Evolutionary conservation across 2,797 vertebrate species (phyloP), one percentile per base, ranked within the genome.

Genomic region (Danio albolineatus): DNA sequence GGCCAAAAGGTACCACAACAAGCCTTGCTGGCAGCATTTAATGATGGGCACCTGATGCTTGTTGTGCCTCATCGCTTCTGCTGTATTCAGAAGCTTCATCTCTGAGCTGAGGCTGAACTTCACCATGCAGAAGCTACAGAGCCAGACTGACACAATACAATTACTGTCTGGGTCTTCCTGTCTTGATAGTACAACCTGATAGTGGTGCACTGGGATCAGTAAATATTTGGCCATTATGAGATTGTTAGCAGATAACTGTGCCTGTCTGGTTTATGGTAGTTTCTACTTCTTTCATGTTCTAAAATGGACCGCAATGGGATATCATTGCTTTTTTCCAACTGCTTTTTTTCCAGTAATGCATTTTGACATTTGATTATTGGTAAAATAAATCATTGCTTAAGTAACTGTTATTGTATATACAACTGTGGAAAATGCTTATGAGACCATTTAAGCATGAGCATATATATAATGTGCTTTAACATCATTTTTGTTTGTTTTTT

Each of bases 31-130:
- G 41, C 62, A 57, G 19, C 19, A 19, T 36, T 14, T 36, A 51
- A 46, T n/a, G 62, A 67, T 39, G 10, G 13, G 14, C 19, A 38
- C 56, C 70, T 44, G 64, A 77, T 67, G 51, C 61, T 9, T 43
- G 49, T 46, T 21, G 19, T 56, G 62, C 19, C 28, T 17, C 21
- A 17, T 60, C 2, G 7, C 14, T 77, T 54, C 16, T 78, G 64
- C 28, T 21, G 38, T 78, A 36, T 48, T 21, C 53, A 56, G 16
- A 10, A 57, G 39, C 59, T 1, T 38, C 17, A 41, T 39, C 10
- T 62, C 28, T 41, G 60, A 36, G 13, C 38, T 43, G 13, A 74
- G 19, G 28, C 41, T 44, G 54, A 59, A 28, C 19, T 59, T 46
- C 7, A 28, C 9, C 2, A 0, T 61, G 16, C 36, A 19, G 10